Evolutionary conservation across 2,797 vertebrate genomes (phyloP), one percentile per base, ranked within the genome.

Genomic region (Distichodus sexfasciatus): DNA sequence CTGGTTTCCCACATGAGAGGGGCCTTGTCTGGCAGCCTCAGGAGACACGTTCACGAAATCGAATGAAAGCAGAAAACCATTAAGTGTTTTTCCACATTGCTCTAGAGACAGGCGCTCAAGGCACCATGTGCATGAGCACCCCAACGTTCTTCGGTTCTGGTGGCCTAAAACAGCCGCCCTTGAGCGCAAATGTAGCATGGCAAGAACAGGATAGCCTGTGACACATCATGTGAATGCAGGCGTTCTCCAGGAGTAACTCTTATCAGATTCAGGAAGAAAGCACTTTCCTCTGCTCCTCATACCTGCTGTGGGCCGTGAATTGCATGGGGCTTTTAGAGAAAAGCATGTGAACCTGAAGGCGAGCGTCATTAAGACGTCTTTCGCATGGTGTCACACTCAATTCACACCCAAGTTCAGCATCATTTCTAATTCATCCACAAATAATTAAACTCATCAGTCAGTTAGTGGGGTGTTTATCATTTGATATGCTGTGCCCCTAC

Each of bases 71-170:
- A 59, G 71, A 72, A 82, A 81, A 76, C 70, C 58, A 31, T 71
- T n/a, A 88, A 76, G 85, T 82, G 78, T 81, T 90, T 87, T 87
- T 85, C 82, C 86, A 84, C 80, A 82, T 82, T 75, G 73, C 81
- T 82, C 69, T 46, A 40, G 66, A 51, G 69, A 81, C 73, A 77
- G 14, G 73, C 76, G 51, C 72, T 55, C 48, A 57, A 14, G 70
- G 60, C 66, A 57, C 54, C 66, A 29, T 38, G 19, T 70, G 21
- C 35, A 51, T 19, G 35, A 50, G 54, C 26, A 74, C 76, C 31
- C 63, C 29, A 36, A 63, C 72, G 61, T 73, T 54, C 65, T 66
- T 65, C 23, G 21, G 53, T 58, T 55, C 44, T 33, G 19, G 8
- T 14, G 48, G 65, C 80, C 72, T 83, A 67, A 77, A 69, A 17